A percentile compares a stretch with the other conserved stretches of the same genome.
Evolutionary conservation across 2,888 invertebrate genomes (phyloP).

Genomic region (Disparrhopalites patrizii): DNA sequence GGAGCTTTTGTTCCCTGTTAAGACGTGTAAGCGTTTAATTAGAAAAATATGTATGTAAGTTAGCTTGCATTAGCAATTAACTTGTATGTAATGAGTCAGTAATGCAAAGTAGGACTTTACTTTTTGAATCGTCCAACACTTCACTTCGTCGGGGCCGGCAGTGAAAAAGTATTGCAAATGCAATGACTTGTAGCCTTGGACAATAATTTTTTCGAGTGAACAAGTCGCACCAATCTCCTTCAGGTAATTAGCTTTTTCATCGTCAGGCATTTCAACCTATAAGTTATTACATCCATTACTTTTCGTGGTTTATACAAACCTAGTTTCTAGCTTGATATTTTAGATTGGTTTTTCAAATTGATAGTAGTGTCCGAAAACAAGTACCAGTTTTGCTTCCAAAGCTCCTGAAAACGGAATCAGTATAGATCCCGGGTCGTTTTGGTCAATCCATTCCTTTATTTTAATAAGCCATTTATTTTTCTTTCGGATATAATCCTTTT

Average conservation of each 20-base stretch:
- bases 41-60: too few species aligned
- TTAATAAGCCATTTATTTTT: constrained; percentile 98
- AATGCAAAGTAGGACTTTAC: too few species aligned
- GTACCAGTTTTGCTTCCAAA: constrained; percentile 78
- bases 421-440: constrained; percentile 87
- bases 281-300: too few species aligned
- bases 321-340: too few species aligned
- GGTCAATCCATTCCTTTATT: constrained; percentile 98
- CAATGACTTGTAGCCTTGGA: constrained; percentile 93
- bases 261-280: constrained; percentile 80
- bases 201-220: constrained; percentile 92
- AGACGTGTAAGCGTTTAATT: constrained; percentile 49
- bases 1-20: constrained; percentile 98
- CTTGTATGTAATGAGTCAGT: too few species aligned
- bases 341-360: too few species aligned
- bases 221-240: constrained; percentile 78
- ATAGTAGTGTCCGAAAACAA: too few species aligned
- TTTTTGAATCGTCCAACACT: constrained; percentile 95
- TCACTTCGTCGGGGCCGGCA: constrained; percentile 94
- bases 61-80: too few species aligned
- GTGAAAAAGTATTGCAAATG: constrained; percentile 99
- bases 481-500: constrained; percentile 96
- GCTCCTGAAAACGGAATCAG: constrained; percentile 95
- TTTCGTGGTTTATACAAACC: too few species aligned
- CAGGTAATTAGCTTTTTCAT: constrained; percentile 69